These are phyloP conservation scores for Apantesis nais DNA, from an alignment of 2,888 invertebrate genomes.

Conservation along the genomic window DNA sequence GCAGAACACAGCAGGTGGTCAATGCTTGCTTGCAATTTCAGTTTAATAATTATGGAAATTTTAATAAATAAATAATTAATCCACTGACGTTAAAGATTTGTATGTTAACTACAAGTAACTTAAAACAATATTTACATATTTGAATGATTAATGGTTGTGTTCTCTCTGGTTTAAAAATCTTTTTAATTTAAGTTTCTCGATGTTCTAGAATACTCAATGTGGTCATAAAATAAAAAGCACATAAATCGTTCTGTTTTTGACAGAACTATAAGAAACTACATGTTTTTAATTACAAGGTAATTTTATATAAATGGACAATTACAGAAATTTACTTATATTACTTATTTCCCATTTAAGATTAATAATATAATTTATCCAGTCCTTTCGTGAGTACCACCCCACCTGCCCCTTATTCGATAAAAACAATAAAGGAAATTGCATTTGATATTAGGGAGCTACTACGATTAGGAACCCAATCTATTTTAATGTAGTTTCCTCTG, in stretches of 20 bases:
- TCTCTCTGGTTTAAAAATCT: not conserved
- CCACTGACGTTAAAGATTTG: not conserved
- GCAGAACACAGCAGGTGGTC: conserved; percentile 41
- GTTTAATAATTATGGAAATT: conserved; percentile 18
- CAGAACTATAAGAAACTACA: not conserved
- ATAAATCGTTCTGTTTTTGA: not conserved
- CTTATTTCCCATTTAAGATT: conserved; percentile 14
- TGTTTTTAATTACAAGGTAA: not conserved
- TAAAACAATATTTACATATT: not conserved
- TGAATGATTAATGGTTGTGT: not conserved
- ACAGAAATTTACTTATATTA: not conserved
- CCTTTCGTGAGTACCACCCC: conserved; percentile 43
- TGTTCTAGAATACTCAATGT: conserved; percentile 2
- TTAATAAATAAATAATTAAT: not conserved
- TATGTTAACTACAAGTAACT: not conserved
- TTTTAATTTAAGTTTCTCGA: not conserved
- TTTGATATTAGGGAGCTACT: conserved; percentile 55
- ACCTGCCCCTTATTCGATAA: conserved; percentile 57
- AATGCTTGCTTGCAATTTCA: conserved; percentile 28
- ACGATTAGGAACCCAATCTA: conserved; percentile 63
- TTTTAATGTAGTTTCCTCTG: conserved; percentile 57
- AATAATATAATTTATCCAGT: conserved; percentile 30
- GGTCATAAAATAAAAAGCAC: not conserved
- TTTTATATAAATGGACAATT: not conserved
- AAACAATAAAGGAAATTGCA: conserved; percentile 68